A percentile compares a stretch with the other conserved stretches of the same genome.
These are phyloP conservation scores for Denticeps clupeoides DNA, from an alignment of 2,797 vertebrate genomes.

Conservation along the genomic window DNA sequence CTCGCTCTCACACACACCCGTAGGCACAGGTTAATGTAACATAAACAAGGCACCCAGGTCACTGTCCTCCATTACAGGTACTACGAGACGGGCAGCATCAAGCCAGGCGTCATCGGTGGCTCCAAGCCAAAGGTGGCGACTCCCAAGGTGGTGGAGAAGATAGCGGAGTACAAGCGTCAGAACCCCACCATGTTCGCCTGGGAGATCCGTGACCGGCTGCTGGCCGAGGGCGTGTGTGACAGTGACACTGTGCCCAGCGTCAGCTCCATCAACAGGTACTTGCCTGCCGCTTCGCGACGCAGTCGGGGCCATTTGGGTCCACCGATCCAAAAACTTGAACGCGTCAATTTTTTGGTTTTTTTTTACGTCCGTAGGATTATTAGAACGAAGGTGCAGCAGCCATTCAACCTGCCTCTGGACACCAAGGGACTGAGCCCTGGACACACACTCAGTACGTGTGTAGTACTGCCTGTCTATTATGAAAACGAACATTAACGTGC, in stretches of 20 bases:
- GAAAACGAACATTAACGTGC: too few species aligned
- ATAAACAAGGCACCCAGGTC: too few species aligned
- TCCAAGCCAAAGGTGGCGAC: constrained; percentile 88
- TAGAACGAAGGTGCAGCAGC: constrained; percentile 84
- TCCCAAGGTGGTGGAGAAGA: constrained; percentile 86
- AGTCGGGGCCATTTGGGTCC: background rate
- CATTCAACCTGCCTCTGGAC: constrained; percentile 80
- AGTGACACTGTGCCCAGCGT: constrained; percentile 83
- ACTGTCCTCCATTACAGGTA: constrained; percentile 52
- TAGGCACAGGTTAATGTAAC: background rate
- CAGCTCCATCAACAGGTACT: constrained; percentile 85
- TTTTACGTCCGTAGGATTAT: constrained; percentile 67
- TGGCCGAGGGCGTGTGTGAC: constrained; percentile 80
- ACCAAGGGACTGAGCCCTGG: constrained; percentile 77
- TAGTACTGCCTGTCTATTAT: background rate
- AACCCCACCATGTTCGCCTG: constrained; percentile 90
- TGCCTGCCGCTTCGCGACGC: background rate
- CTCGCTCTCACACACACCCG: background rate
- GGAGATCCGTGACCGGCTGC: constrained; percentile 81
- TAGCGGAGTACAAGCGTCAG: constrained; percentile 83
- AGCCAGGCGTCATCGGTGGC: constrained; percentile 82
- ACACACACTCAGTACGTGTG: constrained; percentile 76
- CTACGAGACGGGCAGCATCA: constrained; percentile 88
- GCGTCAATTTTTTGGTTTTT: background rate
- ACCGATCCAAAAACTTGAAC: too few species aligned